Base-by-base conservation (phyloP, 2,797 vertebrate genomes). In the Synanceia verrucosa region DNA sequence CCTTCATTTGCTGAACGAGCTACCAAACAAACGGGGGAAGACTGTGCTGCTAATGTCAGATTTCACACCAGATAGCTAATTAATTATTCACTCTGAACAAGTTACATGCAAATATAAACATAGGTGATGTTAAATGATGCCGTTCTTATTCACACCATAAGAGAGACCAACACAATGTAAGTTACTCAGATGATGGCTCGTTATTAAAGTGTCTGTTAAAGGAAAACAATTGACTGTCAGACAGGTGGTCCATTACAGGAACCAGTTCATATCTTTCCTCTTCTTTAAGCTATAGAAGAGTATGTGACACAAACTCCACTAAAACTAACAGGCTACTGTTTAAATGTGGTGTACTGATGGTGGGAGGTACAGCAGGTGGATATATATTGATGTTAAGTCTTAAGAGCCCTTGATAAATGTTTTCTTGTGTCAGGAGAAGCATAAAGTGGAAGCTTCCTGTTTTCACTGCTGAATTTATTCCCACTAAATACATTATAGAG, bases 401-500 rank as follows among this genome's bases (percentile, higher is more conserved):
- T 57, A 51, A 77, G 65, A 77, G 36, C 76, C 64, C 9, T 9
- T 48, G 66, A 86, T 58, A 72, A 77, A 79, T 70, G 53, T 48
- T n/a, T 41, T 59, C 39, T 69, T 60, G 34, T 65, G 78, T 82
- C 21, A 26, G 34, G 24, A 51, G 53, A 53, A 74, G 29, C 66
- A 65, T 9, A 47, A 67, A 36, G 74, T 62, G 60, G 64, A 76
- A 65, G 46, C 63, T 48, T 83, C 44, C 70, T 65, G 65, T 74
- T 77, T 85, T 67, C 43, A 72, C 72, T 81, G 50, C 60, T 80
- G 24, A 74, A 63, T 56, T 39, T 70, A 29, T 81, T 82, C 70
- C 62, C 56, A 65, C 43, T 79, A 82, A 84, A 89, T 75, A 73
- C 77, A 83, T 82, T 82, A 86, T 73, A 83, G 73, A 84, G 51